Evolutionary conservation across 2,888 invertebrate genomes (phyloP), one percentile per base, ranked within the genome.

Genomic region (Prosopocoilus inquinatus): DNA sequence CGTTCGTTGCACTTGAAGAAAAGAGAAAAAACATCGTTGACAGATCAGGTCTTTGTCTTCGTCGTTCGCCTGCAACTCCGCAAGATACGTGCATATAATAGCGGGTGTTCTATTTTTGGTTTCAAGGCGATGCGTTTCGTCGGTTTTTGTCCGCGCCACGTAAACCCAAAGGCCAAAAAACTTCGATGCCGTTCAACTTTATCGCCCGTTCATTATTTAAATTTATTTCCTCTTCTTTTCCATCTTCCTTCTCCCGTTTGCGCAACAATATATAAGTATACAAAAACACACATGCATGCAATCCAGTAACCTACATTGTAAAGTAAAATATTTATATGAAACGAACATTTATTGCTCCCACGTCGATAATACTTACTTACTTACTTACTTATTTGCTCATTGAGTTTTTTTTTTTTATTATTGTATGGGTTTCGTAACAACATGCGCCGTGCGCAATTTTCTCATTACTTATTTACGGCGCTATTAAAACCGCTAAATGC

Each of bases 221-320:
- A 20, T 20, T 20, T 20, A 20, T 20, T 20, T 20, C 4, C 7
- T 4, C 5, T 28, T 28, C 20, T 28, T 28, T 28, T 20, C n/a
- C n/a, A 38, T 38, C 39, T 34, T 47, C 35, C 35, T 47, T 47
- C 47, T 47, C 13, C 47, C 35, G 35, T 34, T 47, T 47, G 33
- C 41, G 9, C 16, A 15, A n/a, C 20, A n/a, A n/a, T n/a, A n/a
- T n/a, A n/a, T n/a, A n/a, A n/a, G 12, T 7, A 36, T 9, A 36
- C 12, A 7, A 9, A 36, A 4, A 36, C 36, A 36, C 12, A 36
- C 41, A 41, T 41, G 15, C 41, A 47, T 47, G n/a, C n/a, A 32
- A 47, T 47, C 47, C 12, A 47, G 32, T 47, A 47, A 33, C 47
- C 47, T 35, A 47, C 47, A 47, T 47, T 34, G 33, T 47, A 47